phyloP scores from a whole-genome alignment of 2,888 invertebrate species.

The Caenorhabditis afra region DNA sequence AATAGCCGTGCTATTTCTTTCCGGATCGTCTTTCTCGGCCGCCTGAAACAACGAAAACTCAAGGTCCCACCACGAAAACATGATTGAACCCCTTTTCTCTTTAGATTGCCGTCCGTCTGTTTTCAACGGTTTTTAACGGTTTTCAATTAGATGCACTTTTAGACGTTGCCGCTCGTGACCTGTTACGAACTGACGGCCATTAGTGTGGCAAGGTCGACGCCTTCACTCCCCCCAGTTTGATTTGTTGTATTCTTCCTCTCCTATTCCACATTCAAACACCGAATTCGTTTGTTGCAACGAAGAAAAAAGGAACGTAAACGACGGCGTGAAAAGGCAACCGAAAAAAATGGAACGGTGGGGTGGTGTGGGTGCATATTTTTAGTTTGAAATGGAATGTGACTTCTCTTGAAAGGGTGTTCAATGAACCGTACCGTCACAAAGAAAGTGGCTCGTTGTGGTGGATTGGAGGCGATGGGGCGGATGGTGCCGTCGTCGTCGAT shows the following conservation, averaged over 20 bases:
- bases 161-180: constrained; percentile 20
- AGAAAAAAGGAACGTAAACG: not conserved
- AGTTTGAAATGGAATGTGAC: constrained; percentile 20
- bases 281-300: too few relatives aligned
- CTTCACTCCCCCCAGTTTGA: too few relatives aligned
- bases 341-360: not conserved
- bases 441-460: constrained; percentile 67
- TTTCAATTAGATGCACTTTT: constrained; percentile 44
- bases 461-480: constrained; percentile 61
- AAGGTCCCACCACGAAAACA: too few relatives aligned
- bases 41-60: constrained; percentile 65
- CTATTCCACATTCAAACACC: too few relatives aligned
- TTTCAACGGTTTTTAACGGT: constrained; percentile 10
- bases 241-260: not conserved
- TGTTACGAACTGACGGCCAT: constrained; percentile 30
- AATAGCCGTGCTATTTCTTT: constrained; percentile 72
- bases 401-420: constrained; percentile 49
- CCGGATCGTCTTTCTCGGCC: constrained; percentile 69
- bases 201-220: constrained; percentile 34
- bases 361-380: constrained; percentile 37
- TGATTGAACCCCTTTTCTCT: not conserved
- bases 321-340: not conserved
- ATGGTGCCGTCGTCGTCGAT: constrained; percentile 67
- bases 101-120: not conserved
- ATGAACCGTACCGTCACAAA: constrained; percentile 68